A percentile compares a stretch with the other conserved stretches of the same genome.
Conservation (phyloP, 2,888 invertebrate genomes). For the Archips crataeganus region DNA sequence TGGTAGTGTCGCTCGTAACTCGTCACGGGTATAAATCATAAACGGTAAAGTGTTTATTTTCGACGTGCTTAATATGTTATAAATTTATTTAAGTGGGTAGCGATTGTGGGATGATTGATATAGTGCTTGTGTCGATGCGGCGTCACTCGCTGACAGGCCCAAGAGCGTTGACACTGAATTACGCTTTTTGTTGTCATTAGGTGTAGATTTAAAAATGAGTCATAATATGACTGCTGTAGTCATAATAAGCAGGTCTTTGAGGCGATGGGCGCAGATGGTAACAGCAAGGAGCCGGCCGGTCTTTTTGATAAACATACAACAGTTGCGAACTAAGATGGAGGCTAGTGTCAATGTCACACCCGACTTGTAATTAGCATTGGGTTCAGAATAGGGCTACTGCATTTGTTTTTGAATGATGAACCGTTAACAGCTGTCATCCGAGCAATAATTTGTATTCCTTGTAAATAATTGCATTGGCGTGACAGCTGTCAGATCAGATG, state of each 20-base stretch:
- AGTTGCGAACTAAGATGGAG: slow-evolving; percentile 1
- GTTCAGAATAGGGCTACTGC: not conserved
- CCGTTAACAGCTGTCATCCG: slow-evolving; percentile 4
- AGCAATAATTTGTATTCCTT: not conserved
- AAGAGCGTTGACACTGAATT: slow-evolving; percentile 64
- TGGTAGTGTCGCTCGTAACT: slow-evolving; percentile 78
- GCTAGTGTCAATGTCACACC: not conserved
- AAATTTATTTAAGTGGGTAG: slow-evolving; percentile 85
- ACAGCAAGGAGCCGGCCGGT: not conserved
- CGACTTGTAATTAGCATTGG: not conserved
- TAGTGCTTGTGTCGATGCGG: slow-evolving; percentile 60
- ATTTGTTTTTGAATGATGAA: not conserved
- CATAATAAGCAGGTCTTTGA: slow-evolving; percentile 2
- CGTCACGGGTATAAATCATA: slow-evolving; percentile 83
- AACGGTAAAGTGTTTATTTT: slow-evolving; percentile 84
- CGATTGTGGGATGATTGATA: slow-evolving; percentile 83
- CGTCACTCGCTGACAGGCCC: slow-evolving; percentile 53
- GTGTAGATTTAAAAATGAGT: slow-evolving; percentile 46
- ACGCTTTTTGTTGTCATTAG: slow-evolving; percentile 68
- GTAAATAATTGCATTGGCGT: slow-evolving; percentile 1
- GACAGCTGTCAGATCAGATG: slow-evolving; percentile 18
- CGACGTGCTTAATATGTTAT: slow-evolving; percentile 85
- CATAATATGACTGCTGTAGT: not conserved
- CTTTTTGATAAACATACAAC: not conserved
- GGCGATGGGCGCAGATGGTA: not conserved